Evolutionary conservation across 2,797 vertebrate species (phyloP), one percentile per base, ranked within the genome.

Genomic region (Sciurus vulgaris): DNA sequence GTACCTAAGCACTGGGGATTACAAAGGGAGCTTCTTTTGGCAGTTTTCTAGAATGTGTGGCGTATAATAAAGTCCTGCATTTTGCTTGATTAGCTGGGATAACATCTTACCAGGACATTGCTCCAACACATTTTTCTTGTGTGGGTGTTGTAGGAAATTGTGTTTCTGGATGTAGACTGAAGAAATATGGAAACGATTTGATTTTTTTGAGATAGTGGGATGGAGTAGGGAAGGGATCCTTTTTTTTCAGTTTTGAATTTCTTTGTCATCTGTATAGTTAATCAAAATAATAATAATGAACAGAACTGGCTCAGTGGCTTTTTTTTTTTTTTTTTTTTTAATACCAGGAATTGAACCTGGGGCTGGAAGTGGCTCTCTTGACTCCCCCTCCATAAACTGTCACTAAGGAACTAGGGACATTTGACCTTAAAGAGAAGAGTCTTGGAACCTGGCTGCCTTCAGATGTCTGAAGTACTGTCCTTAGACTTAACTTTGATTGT

Each of bases 21-120:
- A 17, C 70, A 54, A 76, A 82, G 59, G 41, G 20, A 74, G 22
- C 74, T 89, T 73, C n/a, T 65, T 72, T n/a, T 30, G 28, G n/a
- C 73, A 76, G n/a, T 81, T 84, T 89, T 92, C 79, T 86, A 74
- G 26, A 44, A 69, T 89, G 56, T 56, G 72, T 65, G 17, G 22
- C 79, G 41, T 79, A 49, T 51, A 73, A 61, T 35, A 33, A 8
- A 49, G 86, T 15, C 26, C 44, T 70, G 15, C 22, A 0, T 85
- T 67, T 67, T 84, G 20, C 38, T 59, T 74, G 35, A 47, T 30
- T 35, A 67, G 73, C 47, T 86, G 67, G 56, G 69, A 28, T 51
- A 77, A 63, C 44, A 51, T 54, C 81, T 56, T 26, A 24, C 61
- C 38, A 72, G 24, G 18, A 28, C 44, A 30, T 17, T 72, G 84